These are phyloP conservation scores for Serinus canaria DNA, from an alignment of 2,113 vertebrate species.

Conservation along the genomic window DNA sequence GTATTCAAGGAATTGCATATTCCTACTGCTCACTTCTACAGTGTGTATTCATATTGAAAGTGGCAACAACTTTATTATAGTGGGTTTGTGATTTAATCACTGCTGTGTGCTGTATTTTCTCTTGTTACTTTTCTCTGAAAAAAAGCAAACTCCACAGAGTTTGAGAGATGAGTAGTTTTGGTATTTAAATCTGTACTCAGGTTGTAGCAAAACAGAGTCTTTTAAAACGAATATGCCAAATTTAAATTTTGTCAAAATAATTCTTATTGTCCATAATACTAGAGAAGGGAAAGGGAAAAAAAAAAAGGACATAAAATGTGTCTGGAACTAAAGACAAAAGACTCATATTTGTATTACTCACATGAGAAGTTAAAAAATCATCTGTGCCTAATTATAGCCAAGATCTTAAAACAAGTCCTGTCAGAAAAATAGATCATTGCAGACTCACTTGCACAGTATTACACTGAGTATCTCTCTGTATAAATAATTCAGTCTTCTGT, in stretches of 20 bases:
- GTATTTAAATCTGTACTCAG: neutral
- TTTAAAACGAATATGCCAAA: neutral
- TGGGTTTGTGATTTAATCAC: neutral
- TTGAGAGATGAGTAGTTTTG: neutral
- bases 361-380: neutral
- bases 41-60: neutral
- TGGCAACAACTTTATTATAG: neutral
- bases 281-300: neutral
- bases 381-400: neutral
- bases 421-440: neutral
- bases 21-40: neutral
- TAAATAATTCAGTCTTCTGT: neutral
- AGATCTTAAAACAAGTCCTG: neutral
- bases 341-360: neutral
- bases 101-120: neutral
- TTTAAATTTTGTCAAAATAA: neutral
- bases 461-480: neutral
- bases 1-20: neutral
- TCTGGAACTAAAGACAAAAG: neutral
- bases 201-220: neutral
- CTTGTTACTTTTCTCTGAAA: neutral
- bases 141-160: neutral
- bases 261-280: neutral
- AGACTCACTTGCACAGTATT: neutral
- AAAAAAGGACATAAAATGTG: neutral